phyloP scores from a whole-genome alignment of 2,797 vertebrate species.

The Molothrus aeneus region DNA sequence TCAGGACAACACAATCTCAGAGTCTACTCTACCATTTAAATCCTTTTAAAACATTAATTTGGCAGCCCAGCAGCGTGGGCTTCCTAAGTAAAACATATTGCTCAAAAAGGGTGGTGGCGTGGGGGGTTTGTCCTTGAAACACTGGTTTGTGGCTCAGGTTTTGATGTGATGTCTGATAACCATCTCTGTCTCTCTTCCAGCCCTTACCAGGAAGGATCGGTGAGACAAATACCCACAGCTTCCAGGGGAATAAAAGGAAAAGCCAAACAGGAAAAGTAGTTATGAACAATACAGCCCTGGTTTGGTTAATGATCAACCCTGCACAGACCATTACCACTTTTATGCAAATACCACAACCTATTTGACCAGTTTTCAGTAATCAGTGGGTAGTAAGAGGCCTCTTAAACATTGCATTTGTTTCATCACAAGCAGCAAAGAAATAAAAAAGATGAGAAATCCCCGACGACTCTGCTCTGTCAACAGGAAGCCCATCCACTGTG shows the following conservation, averaged over 20 bases:
- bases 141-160: background rate
- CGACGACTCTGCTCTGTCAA: background rate
- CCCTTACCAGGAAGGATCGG: constrained; percentile 41
- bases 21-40: background rate
- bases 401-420: background rate
- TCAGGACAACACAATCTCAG: background rate
- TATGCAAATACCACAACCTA: background rate
- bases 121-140: background rate
- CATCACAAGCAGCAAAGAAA: background rate
- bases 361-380: background rate
- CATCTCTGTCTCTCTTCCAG: constrained; percentile 41
- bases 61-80: background rate
- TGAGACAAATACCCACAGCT: constrained; percentile 30
- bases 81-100: background rate
- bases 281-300: constrained; percentile 15
- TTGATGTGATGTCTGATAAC: background rate
- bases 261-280: constrained; percentile 60
- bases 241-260: constrained; percentile 50
- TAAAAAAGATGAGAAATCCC: background rate
- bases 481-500: background rate
- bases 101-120: background rate
- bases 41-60: background rate
- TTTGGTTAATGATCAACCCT: constrained; percentile 48
- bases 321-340: background rate
- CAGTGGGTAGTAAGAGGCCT: background rate